Base-by-base conservation (phyloP, 2,797 vertebrate genomes). In the Miichthys miiuy region DNA sequence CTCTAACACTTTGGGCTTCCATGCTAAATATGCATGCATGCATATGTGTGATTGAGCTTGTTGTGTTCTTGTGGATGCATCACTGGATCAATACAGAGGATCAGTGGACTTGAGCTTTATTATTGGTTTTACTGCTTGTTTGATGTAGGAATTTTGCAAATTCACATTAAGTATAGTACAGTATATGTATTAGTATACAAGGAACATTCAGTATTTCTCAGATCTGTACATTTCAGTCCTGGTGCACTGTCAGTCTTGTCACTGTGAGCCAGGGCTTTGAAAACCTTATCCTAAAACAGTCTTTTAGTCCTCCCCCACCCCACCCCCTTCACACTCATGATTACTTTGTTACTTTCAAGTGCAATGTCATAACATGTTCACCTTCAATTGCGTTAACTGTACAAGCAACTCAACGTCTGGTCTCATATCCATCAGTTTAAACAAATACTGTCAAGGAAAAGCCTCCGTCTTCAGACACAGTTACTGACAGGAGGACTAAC, bases 121-220 rank as follows among this genome's bases (percentile, higher is more conserved):
- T 93, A 90, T 89, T 90, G 72, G 68, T 89, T 91, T 88, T 82
- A 91, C 83, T 90, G 88, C 81, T 91, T 90, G 80, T 89, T 83
- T 92, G 87, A 75, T 80, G 87, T 89, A 88, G 76, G 89, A 91
- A 86, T 88, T 89, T 87, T 83, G 86, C 79, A 86, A 93, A 93
- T 94, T 93, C 89, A 94, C 93, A 95, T 91, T 84, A 86, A 75
- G 89, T 93, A 91, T 89, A 87, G 84, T 90, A 93, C 90, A 94
- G 86, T 91, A 89, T 89, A 92, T 90, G 90, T 85, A 88, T 91
- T 87, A 81, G 89, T 91, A 90, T 91, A 94, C 85, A 92, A 84
- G 82, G 78, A 93, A 93, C 91, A 92, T 94, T 93, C 88, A 93
- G 65, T 84, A 86, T 85, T 82, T 82, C 61, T 86, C 55, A 83